Percentiles rank a stretch among this genome's conserved stretches.
These are phyloP conservation scores for Parapsyche elsis DNA, from an alignment of 1,140 invertebrate species.

Conservation along the genomic window DNA sequence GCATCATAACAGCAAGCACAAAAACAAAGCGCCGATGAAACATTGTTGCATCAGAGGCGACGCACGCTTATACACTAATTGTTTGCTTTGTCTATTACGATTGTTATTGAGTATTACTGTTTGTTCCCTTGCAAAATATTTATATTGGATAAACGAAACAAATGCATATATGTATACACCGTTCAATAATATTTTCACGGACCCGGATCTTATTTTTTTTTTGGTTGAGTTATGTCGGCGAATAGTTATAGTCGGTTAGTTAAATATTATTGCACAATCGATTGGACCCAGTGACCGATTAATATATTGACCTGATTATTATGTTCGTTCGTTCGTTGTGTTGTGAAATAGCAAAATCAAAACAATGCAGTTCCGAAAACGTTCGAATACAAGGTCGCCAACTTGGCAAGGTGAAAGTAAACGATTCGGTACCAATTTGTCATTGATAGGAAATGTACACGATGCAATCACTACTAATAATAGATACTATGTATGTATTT, in stretches of 20 bases:
- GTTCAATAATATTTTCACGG: neutral
- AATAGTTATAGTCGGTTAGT: neutral
- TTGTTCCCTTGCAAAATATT: no score
- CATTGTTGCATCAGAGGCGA: no score
- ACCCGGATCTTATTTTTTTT: neutral
- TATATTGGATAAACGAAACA: neutral
- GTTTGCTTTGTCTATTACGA: no score
- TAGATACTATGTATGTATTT: no score
- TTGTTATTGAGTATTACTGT: no score
- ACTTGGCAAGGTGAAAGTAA: conserved; percentile 8
- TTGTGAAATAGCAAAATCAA: conserved; percentile 6
- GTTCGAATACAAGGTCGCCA: neutral
- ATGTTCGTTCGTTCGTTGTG: no score
- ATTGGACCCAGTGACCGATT: conserved; percentile 50
- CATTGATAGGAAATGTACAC: no score
- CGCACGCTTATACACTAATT: no score
- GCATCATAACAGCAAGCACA: no score
- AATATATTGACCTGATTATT: conserved; percentile 45
- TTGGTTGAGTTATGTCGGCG: neutral
- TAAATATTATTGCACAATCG: conserved; percentile 37
- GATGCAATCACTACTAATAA: no score
- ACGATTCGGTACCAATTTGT: neutral
- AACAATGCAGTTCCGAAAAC: conserved; percentile 35
- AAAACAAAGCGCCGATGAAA: no score
- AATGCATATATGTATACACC: neutral